Conservation (phyloP, 2,113 vertebrate species). For the Salvelinus sp. region DNA sequence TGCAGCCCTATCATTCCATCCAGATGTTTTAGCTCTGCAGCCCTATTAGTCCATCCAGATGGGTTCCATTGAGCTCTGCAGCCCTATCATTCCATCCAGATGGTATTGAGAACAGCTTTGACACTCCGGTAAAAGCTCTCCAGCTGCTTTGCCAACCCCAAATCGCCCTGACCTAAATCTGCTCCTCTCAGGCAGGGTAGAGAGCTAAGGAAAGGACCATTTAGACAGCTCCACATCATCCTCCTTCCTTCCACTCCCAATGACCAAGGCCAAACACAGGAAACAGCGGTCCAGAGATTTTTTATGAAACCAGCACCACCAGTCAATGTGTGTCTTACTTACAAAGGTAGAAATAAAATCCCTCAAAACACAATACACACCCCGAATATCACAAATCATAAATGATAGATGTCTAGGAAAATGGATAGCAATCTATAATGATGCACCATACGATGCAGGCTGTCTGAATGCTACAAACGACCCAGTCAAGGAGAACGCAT, state of each 20-base stretch:
- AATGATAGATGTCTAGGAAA: neutral
- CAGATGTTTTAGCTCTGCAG: too few relatives aligned
- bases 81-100: conserved; percentile 69
- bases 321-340: too few relatives aligned
- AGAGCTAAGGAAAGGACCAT: conserved; percentile 47
- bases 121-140: conserved; percentile 62
- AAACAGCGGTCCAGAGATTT: neutral
- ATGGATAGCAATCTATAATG: neutral
- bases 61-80: conserved; percentile 50
- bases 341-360: too few relatives aligned
- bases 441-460: conserved; percentile 11
- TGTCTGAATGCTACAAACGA: conserved; percentile 55
- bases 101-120: conserved; percentile 61
- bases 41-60: too few relatives aligned
- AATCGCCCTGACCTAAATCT: conserved; percentile 73
- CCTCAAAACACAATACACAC: too few relatives aligned
- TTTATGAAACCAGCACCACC: too few relatives aligned
- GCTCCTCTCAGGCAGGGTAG: conserved; percentile 43
- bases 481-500: conserved; percentile 52
- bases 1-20: too few relatives aligned
- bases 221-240: conserved; percentile 9
- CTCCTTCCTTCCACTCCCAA: neutral
- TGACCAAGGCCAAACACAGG: neutral
- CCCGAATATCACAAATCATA: too few relatives aligned
- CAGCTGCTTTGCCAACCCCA: conserved; percentile 59